Evolutionary conservation across 2,113 vertebrate species (phyloP).

Genomic region (Nothocercus julius): DNA sequence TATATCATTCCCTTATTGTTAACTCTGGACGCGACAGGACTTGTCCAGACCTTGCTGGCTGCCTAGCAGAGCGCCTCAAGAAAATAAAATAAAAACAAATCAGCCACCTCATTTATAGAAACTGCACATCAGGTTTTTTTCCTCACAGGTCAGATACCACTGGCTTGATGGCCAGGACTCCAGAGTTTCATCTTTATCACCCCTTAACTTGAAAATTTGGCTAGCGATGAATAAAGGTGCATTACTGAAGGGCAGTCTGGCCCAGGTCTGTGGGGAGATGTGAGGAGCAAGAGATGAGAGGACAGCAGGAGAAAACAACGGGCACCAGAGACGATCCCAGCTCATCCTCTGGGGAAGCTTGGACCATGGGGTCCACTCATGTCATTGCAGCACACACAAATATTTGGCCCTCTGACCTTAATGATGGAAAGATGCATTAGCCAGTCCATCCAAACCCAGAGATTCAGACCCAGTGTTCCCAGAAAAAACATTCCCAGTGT

Average conservation of each 20-base stretch:
- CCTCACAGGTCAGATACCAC: background rate
- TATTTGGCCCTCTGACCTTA: background rate
- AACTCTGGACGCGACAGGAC: background rate
- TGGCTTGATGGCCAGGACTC: background rate
- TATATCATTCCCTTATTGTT: fast-evolving
- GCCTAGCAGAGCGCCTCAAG: background rate
- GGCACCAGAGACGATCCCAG: too few relatives aligned
- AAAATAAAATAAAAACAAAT: background rate
- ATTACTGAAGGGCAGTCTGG: background rate
- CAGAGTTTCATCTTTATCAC: background rate
- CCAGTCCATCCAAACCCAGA: too few relatives aligned
- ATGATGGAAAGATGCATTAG: background rate
- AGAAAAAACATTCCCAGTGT: too few relatives aligned
- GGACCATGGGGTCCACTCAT: too few relatives aligned
- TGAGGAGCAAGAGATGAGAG: too few relatives aligned
- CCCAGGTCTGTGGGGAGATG: too few relatives aligned
- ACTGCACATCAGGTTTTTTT: background rate
- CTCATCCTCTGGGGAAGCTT: too few relatives aligned
- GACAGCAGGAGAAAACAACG: too few relatives aligned
- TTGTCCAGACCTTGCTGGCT: background rate
- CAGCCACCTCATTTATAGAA: background rate
- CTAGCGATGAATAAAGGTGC: background rate
- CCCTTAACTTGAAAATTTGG: background rate
- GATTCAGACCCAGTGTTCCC: too few relatives aligned
- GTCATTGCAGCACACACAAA: background rate